A percentile compares a stretch with the other conserved stretches of the same genome.
Evolutionary conservation across 2,888 invertebrate genomes (phyloP).

Genomic region (Mythimna loreyi): DNA sequence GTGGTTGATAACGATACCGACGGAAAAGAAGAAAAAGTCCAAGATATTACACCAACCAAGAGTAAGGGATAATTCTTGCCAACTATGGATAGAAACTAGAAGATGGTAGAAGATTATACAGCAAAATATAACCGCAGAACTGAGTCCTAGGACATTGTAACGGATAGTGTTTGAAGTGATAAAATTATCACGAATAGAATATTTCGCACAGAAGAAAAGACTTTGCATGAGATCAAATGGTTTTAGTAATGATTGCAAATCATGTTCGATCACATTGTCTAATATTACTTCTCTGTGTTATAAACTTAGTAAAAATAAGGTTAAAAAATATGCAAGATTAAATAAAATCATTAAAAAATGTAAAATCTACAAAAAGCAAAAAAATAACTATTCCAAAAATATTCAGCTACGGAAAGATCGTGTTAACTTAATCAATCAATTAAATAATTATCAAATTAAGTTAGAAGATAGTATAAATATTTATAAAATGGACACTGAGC

Average conservation of each 20-base stretch:
- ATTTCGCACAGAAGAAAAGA: constrained; percentile 49
- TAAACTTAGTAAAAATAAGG: no score
- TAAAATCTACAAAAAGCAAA: no score
- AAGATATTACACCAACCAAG: constrained; percentile 14
- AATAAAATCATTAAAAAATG: no score
- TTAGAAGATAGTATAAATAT: no score
- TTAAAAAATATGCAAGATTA: no score
- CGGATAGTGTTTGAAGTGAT: constrained; percentile 22
- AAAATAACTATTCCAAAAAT: no score
- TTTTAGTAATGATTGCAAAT: constrained; percentile 29
- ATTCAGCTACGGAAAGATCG: no score
- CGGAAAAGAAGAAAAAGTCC: constrained; percentile 17
- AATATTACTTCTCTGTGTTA: constrained; percentile 32
- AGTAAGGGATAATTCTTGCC: background rate
- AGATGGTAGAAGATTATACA: constrained; percentile 9
- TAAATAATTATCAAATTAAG: no score
- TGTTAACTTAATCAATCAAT: no score
- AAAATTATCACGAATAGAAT: constrained; percentile 34
- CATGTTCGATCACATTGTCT: constrained; percentile 19
- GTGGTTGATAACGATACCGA: constrained; percentile 33
- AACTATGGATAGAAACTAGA: background rate
- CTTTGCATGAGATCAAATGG: constrained; percentile 40
- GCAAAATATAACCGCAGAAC: constrained; percentile 3
- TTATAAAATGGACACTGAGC: no score
- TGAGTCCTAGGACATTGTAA: constrained; percentile 20